A percentile compares a stretch with the other conserved stretches of the same genome.
Conservation (phyloP, 2,888 invertebrate species). For the Meloe dianella region DNA sequence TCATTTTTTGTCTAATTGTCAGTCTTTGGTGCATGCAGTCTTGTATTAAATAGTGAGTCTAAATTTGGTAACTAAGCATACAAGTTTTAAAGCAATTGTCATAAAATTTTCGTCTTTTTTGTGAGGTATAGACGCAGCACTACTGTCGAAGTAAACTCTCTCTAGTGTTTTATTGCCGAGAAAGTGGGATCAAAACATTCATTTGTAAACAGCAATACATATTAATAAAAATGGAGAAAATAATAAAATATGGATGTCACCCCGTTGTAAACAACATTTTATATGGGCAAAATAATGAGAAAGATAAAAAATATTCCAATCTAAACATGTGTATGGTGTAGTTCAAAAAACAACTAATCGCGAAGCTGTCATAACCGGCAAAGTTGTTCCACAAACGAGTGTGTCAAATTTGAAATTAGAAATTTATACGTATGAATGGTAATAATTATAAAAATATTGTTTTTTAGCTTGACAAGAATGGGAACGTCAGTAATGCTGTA, state of each 20-base stretch:
- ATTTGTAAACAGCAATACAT: too few relatives aligned
- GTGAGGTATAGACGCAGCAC: slow-evolving; percentile 18
- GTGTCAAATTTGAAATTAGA: slow-evolving; percentile 7
- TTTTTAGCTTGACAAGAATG: too few relatives aligned
- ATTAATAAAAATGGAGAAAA: slow-evolving; percentile 6
- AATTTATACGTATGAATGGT: too few relatives aligned
- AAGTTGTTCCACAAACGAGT: slow-evolving; percentile 17
- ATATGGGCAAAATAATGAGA: slow-evolving; percentile 4
- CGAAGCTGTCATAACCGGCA: slow-evolving; percentile 7
- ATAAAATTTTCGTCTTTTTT: too few relatives aligned
- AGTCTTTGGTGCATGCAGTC: too few relatives aligned
- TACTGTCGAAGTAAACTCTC: slow-evolving; percentile 6
- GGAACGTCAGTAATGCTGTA: too few relatives aligned
- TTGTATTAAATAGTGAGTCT: too few relatives aligned
- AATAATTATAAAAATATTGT: too few relatives aligned
- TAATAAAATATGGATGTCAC: slow-evolving; percentile 8
- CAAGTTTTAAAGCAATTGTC: too few relatives aligned
- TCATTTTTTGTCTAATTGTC: too few relatives aligned
- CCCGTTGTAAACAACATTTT: slow-evolving; percentile 9
- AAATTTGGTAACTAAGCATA: too few relatives aligned
- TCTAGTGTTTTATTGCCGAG: not conserved
- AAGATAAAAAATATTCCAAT: slow-evolving; percentile 13
- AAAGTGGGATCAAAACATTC: too few relatives aligned
- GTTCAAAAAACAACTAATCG: not conserved
- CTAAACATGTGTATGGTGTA: slow-evolving; percentile 6